Percentiles rank a stretch among this genome's conserved stretches.
Conservation (phyloP, 2,888 invertebrate species). For the Saturnia pavonia region DNA sequence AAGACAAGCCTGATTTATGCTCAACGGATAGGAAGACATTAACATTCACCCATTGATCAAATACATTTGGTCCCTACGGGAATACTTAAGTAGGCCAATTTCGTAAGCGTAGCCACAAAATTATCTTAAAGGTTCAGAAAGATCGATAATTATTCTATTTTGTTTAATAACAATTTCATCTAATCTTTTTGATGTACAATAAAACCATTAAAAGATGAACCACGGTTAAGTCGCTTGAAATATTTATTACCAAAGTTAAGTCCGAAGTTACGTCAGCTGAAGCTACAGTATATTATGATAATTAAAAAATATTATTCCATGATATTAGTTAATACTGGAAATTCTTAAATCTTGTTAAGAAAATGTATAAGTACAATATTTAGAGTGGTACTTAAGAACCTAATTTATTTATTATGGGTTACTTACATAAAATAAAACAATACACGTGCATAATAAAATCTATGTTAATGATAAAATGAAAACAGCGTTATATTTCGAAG, state of each 20-base stretch:
- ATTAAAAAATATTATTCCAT: not conserved
- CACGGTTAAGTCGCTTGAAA: not conserved
- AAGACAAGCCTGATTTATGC: conserved; percentile 19
- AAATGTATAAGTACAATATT: not conserved
- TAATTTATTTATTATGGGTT: not conserved
- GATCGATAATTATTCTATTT: not conserved
- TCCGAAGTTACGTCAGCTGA: not conserved
- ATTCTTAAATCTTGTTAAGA: not conserved
- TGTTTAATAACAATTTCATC: not conserved
- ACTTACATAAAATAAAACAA: not conserved
- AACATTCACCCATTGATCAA: conserved; percentile 18
- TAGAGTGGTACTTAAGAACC: not conserved
- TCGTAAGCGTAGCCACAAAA: conserved; percentile 13
- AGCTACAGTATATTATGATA: not conserved
- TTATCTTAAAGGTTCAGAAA: not conserved
- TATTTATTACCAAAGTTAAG: not conserved
- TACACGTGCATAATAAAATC: too few relatives aligned
- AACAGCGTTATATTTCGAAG: too few relatives aligned
- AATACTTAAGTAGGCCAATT: conserved; percentile 18
- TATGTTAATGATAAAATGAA: too few relatives aligned
- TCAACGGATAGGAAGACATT: conserved; percentile 16
- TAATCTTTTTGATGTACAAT: not conserved
- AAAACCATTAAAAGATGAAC: too few relatives aligned
- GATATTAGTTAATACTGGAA: not conserved
- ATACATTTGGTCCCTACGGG: conserved; percentile 13